Evolutionary conservation across 2,888 invertebrate genomes (phyloP), one percentile per base, ranked within the genome.

Genomic region (Pherbina coryleti): DNA sequence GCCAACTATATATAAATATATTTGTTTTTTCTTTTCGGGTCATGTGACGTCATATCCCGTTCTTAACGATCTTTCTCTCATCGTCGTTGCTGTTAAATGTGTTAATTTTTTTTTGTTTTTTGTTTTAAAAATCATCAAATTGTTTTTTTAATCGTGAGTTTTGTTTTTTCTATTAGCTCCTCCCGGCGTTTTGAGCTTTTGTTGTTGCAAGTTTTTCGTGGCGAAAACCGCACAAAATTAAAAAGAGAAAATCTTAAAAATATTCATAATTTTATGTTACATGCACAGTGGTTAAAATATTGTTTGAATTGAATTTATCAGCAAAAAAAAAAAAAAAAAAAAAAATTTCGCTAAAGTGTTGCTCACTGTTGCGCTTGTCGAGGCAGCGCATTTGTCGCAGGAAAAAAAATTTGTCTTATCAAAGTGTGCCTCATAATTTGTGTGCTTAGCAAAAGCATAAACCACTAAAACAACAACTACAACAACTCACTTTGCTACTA

Each of bases 31-130:
- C 17, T 19, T 25, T 17, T 31, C 28, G 28, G 49, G 22, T 25
- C 49, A 25, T 51, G 69, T 69, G 69, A 69, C 69, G 69, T 69
- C 69, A 69, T 28, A 69, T 51, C 49, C 53, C 51, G 14, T 11
- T 69, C 25, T 14, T 22, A 17, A 28, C n/a, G 17, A 11, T 14
- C 31, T 11, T 11, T 1, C 44, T 67, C 69, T 7, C 49, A 28
- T 69, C 69, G 3, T 49, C 51, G 17, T 22, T 3, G 25, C 31
- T 66, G 19, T 31, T 34, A 3, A 34, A 34, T 31, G 8, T 28
- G 28, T 64, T 11, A 8, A 66, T 14, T 66, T 14, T 64, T 28
- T n/a, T 64, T 8, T 28, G 3, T 64, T 25, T n/a, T 4, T 34
- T 64, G 14, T 34, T 14, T 14, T 2, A 1, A 11, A 44, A 44